Conservation (phyloP, 2,113 vertebrate species). For the Choloepus hoffmanni region DNA sequence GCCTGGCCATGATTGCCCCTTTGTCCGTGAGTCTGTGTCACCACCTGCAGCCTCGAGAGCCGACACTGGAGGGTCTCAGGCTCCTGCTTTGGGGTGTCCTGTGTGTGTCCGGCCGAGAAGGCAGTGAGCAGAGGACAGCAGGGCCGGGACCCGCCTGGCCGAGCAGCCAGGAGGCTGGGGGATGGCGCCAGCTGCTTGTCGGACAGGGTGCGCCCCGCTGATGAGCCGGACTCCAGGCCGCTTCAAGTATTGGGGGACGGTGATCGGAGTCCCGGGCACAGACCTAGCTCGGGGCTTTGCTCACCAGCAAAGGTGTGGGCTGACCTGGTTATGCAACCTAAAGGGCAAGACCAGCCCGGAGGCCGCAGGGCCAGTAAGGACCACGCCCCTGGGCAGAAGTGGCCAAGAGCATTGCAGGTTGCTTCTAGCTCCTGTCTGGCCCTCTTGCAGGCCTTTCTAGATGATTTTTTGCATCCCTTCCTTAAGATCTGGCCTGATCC, state of each 20-base stretch:
- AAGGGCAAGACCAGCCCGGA: not conserved
- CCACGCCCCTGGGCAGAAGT: no score
- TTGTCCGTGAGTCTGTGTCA: no score
- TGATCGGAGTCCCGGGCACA: not conserved
- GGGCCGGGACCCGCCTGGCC: not conserved
- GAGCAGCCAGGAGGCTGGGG: not conserved
- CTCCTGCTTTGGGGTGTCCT: no score
- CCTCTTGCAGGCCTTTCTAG: not conserved
- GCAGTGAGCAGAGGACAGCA: no score
- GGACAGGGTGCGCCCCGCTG: not conserved
- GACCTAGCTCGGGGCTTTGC: not conserved
- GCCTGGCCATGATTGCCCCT: no score
- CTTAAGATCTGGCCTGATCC: not conserved
- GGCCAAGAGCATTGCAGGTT: no score
- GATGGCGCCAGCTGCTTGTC: not conserved
- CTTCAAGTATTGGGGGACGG: not conserved
- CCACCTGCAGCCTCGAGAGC: no score
- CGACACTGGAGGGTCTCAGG: no score
- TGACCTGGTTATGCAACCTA: accelerated
- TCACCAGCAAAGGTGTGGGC: no score
- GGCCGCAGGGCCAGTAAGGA: accelerated
- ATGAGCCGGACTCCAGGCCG: not conserved
- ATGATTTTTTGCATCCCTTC: not conserved
- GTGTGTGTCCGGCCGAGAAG: no score
- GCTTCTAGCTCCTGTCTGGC: not conserved